A percentile compares a stretch with the other conserved stretches of the same genome.
Conservation (phyloP, 2,113 vertebrate species). For the Rhizomys pruinosus region DNA sequence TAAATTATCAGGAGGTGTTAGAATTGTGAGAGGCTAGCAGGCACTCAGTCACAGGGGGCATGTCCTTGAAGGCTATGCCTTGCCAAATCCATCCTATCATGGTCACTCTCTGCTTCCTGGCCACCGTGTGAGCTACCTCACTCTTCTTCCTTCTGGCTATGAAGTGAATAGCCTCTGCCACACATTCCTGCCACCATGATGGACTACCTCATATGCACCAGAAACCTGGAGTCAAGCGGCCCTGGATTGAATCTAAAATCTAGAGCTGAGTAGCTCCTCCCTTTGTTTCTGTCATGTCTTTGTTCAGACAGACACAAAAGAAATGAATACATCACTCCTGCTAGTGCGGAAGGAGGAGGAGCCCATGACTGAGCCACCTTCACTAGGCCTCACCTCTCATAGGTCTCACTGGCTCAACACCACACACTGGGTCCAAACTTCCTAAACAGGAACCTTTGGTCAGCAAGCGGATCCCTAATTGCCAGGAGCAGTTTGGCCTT, state of each 20-base stretch:
- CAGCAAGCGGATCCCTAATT: background rate
- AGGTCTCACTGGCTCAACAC: too few relatives aligned
- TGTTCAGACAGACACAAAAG: background rate
- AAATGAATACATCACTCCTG: background rate
- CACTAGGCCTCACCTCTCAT: background rate
- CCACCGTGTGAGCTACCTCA: background rate
- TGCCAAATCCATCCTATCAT: background rate
- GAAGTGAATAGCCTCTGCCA: background rate
- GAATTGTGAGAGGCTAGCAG: background rate
- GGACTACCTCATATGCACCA: background rate
- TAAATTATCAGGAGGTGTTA: too few relatives aligned
- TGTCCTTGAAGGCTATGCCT: background rate
- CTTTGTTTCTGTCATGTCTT: background rate
- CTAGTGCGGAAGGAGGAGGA: background rate
- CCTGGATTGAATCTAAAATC: background rate
- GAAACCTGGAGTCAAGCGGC: background rate
- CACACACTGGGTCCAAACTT: background rate
- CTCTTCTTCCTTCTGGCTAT: background rate
- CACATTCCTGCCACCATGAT: background rate
- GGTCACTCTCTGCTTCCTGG: background rate
- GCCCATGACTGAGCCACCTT: background rate
- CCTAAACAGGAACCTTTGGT: background rate
- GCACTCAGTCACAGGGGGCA: background rate
- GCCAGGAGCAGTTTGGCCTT: background rate
- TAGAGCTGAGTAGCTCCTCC: background rate